Evolutionary conservation across 2,888 invertebrate genomes (phyloP), one percentile per base, ranked within the genome.

Genomic region (Eupithecia insigniata): DNA sequence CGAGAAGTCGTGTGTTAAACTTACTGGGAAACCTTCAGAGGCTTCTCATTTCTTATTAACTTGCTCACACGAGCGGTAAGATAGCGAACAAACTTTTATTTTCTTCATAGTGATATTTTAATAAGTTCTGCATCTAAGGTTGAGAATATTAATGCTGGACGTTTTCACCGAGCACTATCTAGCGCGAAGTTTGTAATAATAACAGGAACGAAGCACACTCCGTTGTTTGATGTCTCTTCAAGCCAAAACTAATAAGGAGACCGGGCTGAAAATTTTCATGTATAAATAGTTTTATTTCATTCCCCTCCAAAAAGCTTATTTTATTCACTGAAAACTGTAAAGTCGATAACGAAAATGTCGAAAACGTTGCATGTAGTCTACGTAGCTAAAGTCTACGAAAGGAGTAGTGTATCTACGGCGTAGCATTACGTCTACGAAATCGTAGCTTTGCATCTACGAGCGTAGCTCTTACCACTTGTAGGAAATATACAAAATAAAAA

Each of bases 21-120:
- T 62, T 60, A 4, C 61, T 34, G 2, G 14, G 32, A 62, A 62
- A 62, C n/a, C 34, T 10, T 62, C 61, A n/a, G 32, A 62, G 61
- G 61, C 61, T 10, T 62, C 32, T 30, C 34, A 62, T 62, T 32
- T 62, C 61, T 62, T 62, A 62, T 62, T 60, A 62, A 32, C 61
- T 62, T 62, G 34, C 61, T 34, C 61, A 34, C 61, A 34, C 34
- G 61, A 55, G 26, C 22, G 22, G 30, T 30, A 18, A 60, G 60
- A 60, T 60, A 18, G 30, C 60, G 60, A 3, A 18, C 18, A n/a
- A 62, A 62, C 32, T 65, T 65, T 62, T 62, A 32, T 62, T 62
- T 62, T 62, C 61, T 60, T 32, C 34, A 34, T 34, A 12, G n/a
- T 62, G 22, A 51, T 51, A 51, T 51, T 51, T 46, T 51, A 51